Evolutionary conservation across 64 coral and sea anemone genomes (phyloP).

Genomic region (Porites australiensis): DNA sequence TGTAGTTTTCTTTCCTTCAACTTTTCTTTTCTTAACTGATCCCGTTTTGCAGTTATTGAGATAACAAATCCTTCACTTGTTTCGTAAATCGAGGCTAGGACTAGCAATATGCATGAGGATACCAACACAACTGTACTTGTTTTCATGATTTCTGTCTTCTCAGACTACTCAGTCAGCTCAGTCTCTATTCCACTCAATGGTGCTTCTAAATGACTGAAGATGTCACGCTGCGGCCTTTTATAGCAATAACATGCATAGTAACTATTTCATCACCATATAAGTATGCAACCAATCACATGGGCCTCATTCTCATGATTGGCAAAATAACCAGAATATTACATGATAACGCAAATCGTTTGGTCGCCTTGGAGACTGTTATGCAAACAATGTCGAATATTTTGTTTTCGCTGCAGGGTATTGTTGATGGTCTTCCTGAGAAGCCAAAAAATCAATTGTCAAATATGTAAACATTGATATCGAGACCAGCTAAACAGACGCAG

Average conservation of each 20-base stretch:
- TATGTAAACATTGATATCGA: not conserved
- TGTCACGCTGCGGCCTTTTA: not conserved
- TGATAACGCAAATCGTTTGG: not conserved
- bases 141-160: not conserved
- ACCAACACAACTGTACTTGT: not conserved
- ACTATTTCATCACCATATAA: not conserved
- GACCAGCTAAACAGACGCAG: not conserved
- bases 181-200: too few species aligned
- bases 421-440: not conserved
- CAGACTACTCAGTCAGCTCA: not conserved
- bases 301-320: not conserved
- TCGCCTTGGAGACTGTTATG: not conserved
- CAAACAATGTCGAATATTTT: not conserved
- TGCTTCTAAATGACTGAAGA: not conserved
- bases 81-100: constrained; percentile 2
- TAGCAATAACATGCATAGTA: not conserved
- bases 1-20: not conserved
- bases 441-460: not conserved
- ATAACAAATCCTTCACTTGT: constrained; percentile 32
- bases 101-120: not conserved
- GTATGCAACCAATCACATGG: not conserved
- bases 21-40: not conserved
- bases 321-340: constrained; percentile 32
- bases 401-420: not conserved
- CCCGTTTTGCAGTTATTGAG: constrained; percentile 11